Evolutionary conservation across 2,113 vertebrate species (phyloP), one percentile per base, ranked within the genome.

Genomic region (Chionis minor): DNA sequence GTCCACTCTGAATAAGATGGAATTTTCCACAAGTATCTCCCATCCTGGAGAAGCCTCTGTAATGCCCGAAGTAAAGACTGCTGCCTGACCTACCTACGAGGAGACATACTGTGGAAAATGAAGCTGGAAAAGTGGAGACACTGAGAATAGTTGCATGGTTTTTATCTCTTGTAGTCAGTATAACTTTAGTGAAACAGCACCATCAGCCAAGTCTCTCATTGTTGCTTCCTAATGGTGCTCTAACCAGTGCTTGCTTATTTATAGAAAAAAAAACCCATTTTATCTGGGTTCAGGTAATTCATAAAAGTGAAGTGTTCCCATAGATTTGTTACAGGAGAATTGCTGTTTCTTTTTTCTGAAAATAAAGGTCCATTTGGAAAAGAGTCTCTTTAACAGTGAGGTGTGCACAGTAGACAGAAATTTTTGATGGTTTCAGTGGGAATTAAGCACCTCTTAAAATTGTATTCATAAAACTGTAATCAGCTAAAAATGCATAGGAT

Each of bases 381-480:
- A 70, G 20, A 83, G 49, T 24, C 40, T 88, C 81, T 93, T 74
- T 71, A 78, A 67, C 28, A 81, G 51, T 15, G 77, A 95, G 38
- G 27, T 87, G 40, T 70, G 44, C 81, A 87, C 8, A 61, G 62
- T 49, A 65, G 77, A 81, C 69, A 56, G 73, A 86, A 79, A 30
- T 65, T 72, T 94, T 67, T 75, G 35, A 91, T 88, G 61, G 54
- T 79, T 96, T 97, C 81, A n/a, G 32, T 44, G 81, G 73, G 81
- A 91, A 91, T 87, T 87, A 89, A 89, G 33, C 61, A 79, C 55
- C 20, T 92, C 63, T 95, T 91, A 78, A 92, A 65, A 90, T 45
- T 42, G 8, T 61, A 88, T 93, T 92, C 47, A 80, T 93, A 92
- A 94, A 95, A 73, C 17, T 54, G 62, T 91, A 95, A 92, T 91